Percentiles rank a stretch among this genome's conserved stretches.
Conservation (phyloP, 2,888 invertebrate species). For the Odontocerum albicorne region DNA sequence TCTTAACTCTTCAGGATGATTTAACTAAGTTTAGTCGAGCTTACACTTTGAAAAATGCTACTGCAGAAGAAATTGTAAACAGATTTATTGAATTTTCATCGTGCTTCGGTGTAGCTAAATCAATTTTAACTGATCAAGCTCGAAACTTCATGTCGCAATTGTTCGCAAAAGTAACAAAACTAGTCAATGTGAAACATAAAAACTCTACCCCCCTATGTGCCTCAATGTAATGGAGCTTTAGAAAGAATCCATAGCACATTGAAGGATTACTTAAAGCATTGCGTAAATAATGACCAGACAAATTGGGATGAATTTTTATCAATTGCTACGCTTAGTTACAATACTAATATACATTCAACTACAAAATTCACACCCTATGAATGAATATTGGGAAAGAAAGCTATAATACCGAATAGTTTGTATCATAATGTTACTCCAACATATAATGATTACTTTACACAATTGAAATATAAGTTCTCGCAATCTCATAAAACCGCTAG, state of each 20-base stretch:
- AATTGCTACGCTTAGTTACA: constrained; percentile 4
- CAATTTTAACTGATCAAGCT: constrained; percentile 44
- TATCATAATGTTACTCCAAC: background rate
- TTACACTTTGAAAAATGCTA: constrained; percentile 38
- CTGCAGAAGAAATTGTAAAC: constrained; percentile 40
- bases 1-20: constrained; percentile 39
- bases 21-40: constrained; percentile 39
- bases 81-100: constrained; percentile 41
- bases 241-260: constrained; percentile 41
- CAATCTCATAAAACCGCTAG: background rate
- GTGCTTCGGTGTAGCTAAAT: constrained; percentile 42
- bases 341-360: constrained; percentile 38
- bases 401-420: background rate
- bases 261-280: constrained; percentile 13
- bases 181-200: constrained; percentile 41
- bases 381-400: constrained; percentile 38
- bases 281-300: background rate
- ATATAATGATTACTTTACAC: background rate
- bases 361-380: constrained; percentile 42
- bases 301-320: background rate
- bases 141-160: constrained; percentile 42
- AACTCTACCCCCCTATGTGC: constrained; percentile 40
- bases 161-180: constrained; percentile 40
- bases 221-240: constrained; percentile 41
- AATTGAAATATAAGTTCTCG: background rate